Percentiles rank a stretch among this genome's conserved stretches.
These are phyloP conservation scores for Campaea margaritaria DNA, from an alignment of 2,888 invertebrate species.

Conservation along the genomic window DNA sequence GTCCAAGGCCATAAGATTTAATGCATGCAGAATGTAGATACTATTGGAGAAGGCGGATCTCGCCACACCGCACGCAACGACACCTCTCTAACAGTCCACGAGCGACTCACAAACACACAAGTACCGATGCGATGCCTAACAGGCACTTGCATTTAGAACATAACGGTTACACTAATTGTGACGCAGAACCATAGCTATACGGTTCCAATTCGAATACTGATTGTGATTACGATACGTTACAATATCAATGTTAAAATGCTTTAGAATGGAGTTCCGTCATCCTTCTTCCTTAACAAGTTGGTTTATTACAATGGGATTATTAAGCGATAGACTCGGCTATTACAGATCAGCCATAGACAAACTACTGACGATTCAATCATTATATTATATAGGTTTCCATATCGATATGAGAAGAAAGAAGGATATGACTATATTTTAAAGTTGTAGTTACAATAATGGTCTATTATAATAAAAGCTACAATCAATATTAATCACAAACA, in stretches of 20 bases:
- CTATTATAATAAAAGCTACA: slow-evolving; percentile 44
- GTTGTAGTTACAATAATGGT: slow-evolving; percentile 37
- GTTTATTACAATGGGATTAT: neutral
- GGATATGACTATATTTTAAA: slow-evolving; percentile 36
- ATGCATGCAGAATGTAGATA: no score
- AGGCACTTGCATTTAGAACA: slow-evolving; percentile 45
- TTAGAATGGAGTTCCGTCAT: slow-evolving; percentile 20
- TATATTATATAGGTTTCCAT: slow-evolving; percentile 23
- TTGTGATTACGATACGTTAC: slow-evolving; percentile 27
- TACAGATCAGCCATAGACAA: slow-evolving; percentile 8
- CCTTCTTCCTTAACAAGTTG: slow-evolving; percentile 20
- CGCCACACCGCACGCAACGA: slow-evolving; percentile 24
- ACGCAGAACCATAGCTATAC: slow-evolving; percentile 55
- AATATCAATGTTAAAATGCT: slow-evolving; percentile 28
- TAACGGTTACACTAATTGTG: slow-evolving; percentile 51
- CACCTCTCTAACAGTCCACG: slow-evolving; percentile 28
- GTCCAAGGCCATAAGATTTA: no score
- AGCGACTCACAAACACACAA: slow-evolving; percentile 37
- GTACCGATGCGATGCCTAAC: slow-evolving; percentile 28
- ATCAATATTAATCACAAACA: slow-evolving; percentile 43
- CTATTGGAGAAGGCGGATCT: slow-evolving; percentile 10
- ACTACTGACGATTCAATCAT: slow-evolving; percentile 12
- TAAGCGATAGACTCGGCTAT: slow-evolving; percentile 10
- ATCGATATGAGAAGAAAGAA: slow-evolving; percentile 33
- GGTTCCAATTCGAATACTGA: slow-evolving; percentile 52